Conservation (phyloP, 2,797 vertebrate species). For the Sandelia bainsii region DNA sequence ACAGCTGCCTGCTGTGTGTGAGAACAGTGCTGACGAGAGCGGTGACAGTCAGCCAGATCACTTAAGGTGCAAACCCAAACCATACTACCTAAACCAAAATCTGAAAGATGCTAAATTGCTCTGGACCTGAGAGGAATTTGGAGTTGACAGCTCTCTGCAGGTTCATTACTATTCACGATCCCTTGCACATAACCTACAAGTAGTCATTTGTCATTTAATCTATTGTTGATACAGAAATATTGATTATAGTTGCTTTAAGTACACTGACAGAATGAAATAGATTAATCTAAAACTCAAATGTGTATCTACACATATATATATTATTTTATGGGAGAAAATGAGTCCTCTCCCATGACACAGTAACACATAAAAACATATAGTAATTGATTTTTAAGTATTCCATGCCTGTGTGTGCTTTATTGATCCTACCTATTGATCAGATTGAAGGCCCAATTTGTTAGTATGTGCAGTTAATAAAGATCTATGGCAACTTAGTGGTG, state of each 20-base stretch:
- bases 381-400: constrained; percentile 33
- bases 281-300: neutral
- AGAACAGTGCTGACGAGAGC: neutral
- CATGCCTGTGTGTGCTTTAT: constrained; percentile 47
- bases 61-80: neutral
- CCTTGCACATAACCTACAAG: neutral
- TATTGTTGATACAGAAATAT: too few relatives aligned
- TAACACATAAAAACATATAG: constrained; percentile 25
- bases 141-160: too few relatives aligned
- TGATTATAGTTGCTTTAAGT: neutral
- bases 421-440: constrained; percentile 46
- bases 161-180: neutral
- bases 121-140: neutral
- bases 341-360: constrained; percentile 10
- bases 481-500: constrained; percentile 23
- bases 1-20: neutral
- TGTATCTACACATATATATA: neutral
- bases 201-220: neutral
- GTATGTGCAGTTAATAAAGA: constrained; percentile 43
- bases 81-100: too few relatives aligned
- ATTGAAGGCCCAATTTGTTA: constrained; percentile 37
- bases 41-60: neutral
- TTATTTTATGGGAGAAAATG: neutral
- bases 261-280: neutral
- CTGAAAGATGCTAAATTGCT: neutral